phyloP scores from a whole-genome alignment of 2,888 invertebrate species.

The Heteromyza rotundicornis region DNA sequence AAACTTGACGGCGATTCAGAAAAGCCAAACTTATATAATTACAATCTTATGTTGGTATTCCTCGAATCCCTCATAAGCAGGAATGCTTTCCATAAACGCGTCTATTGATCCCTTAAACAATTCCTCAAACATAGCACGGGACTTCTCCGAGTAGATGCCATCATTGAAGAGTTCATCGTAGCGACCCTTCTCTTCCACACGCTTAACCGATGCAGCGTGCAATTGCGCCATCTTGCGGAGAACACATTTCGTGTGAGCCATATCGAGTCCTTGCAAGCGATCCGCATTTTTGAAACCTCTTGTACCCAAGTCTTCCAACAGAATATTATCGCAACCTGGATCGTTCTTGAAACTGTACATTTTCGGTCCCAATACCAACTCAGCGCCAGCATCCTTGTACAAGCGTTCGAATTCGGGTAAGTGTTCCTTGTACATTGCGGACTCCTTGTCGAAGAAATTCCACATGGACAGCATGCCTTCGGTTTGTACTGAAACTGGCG shows the following conservation, averaged over 20 bases:
- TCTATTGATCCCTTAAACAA: not conserved
- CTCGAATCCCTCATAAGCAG: slow-evolving; percentile 31
- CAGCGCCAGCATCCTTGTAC: slow-evolving; percentile 34
- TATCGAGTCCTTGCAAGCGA: slow-evolving; percentile 46
- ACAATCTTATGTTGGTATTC: slow-evolving; percentile 43
- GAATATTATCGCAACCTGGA: slow-evolving; percentile 34
- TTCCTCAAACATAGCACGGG: not conserved
- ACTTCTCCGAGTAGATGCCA: not conserved
- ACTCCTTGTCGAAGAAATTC: slow-evolving; percentile 44
- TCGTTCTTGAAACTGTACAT: slow-evolving; percentile 31
- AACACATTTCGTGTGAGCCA: slow-evolving; percentile 43
- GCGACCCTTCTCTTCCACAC: slow-evolving; percentile 37
- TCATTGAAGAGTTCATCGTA: slow-evolving; percentile 21
- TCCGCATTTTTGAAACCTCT: slow-evolving; percentile 45
- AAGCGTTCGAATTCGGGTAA: slow-evolving; percentile 38
- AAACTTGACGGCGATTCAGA: not conserved
- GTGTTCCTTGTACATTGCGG: slow-evolving; percentile 35
- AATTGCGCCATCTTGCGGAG: slow-evolving; percentile 50
- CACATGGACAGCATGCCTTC: slow-evolving; percentile 25
- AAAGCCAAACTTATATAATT: slow-evolving; percentile 12
- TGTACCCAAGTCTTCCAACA: slow-evolving; percentile 46
- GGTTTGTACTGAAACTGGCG: slow-evolving; percentile 9
- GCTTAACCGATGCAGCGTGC: slow-evolving; percentile 55
- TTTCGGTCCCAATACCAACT: slow-evolving; percentile 39
- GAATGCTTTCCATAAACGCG: slow-evolving; percentile 28